Evolutionary conservation across 2,888 invertebrate species (phyloP), one percentile per base, ranked within the genome.

Genomic region (Philhelius pedissequus): DNA sequence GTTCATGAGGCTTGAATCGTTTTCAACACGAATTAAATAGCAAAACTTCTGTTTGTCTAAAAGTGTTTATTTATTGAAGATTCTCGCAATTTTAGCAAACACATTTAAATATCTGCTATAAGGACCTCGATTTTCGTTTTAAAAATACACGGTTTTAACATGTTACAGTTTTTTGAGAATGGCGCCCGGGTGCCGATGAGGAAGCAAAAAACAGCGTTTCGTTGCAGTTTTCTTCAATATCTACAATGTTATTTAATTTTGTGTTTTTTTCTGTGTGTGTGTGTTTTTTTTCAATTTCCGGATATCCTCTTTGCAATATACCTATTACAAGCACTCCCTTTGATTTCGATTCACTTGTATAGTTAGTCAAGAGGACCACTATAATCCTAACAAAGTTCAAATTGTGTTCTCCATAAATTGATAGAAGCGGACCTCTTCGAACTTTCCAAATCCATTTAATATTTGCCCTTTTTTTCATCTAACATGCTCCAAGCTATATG

Each of bases 361-460:
- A 43, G 56, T 56, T 32, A 48, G 45, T 40, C 32, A 35, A 56
- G 52, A 58, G 60, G 22, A 60, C 75, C 35, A 18, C 30, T 56
- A 8, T 25, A 70, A 77, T 30, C 54, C 70, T 25, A 54, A 35
- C 71, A 58, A 58, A 71, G 71, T 73, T 60, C 54, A 71, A 73
- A 62, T 54, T 68, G 68, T 52, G 78, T 73, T 73, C 73, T 35
- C 76, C 45, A 77, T 82, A 82, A 82, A 82, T 78, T 82, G 77
- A 73, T 62, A 68, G 66, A 68, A 62, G 38, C 64, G 64, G 68
- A 77, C 82, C 66, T 60, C 50, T 62, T 69, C 40, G 62, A 62
- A 56, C 81, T 73, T 38, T 48, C 62, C 22, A 40, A 69, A 83
- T 83, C 83, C 79, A 83, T 83, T 83, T 69, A 79, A 83, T 78